A percentile compares a stretch with the other conserved stretches of the same genome.
Evolutionary conservation across 2,113 vertebrate species (phyloP).

Genomic region (Chionomys nivalis): DNA sequence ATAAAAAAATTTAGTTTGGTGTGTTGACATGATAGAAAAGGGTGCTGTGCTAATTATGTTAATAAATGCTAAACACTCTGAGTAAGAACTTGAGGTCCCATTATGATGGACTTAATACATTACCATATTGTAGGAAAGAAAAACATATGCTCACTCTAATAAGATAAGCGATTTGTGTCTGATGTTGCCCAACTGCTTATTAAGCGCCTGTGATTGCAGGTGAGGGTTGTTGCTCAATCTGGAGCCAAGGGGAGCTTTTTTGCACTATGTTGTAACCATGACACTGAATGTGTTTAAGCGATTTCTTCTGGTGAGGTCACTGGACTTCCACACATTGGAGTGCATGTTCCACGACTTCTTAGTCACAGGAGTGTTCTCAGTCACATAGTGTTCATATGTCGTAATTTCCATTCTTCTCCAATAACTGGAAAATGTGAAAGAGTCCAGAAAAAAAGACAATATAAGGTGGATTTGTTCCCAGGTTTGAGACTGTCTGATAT

Average conservation of each 20-base stretch:
- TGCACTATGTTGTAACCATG: background rate
- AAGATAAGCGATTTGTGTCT: conserved; percentile 51
- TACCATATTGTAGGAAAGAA: conserved; percentile 53
- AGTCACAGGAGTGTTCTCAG: background rate
- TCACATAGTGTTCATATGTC: background rate
- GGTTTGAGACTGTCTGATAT: background rate
- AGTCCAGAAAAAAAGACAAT: conserved; percentile 15
- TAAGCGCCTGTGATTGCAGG: conserved; percentile 24
- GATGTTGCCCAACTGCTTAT: conserved; percentile 48
- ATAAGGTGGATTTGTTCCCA: background rate
- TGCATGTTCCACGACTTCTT: conserved; percentile 10
- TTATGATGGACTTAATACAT: conserved; percentile 37
- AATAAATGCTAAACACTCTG: conserved; percentile 46
- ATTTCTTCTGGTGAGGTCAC: conserved; percentile 48
- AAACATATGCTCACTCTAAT: conserved; percentile 40
- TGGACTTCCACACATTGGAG: background rate
- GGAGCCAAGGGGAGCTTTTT: background rate
- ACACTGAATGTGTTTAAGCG: conserved; percentile 34
- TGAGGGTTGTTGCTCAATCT: conserved; percentile 24
- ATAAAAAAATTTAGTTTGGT: background rate
- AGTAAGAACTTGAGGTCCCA: conserved; percentile 46
- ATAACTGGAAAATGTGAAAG: background rate
- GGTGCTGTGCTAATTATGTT: conserved; percentile 41
- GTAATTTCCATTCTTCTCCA: background rate
- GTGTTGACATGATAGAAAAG: background rate